Base-by-base conservation (phyloP, 2,888 invertebrate genomes). In the Philhelius pedissequus region DNA sequence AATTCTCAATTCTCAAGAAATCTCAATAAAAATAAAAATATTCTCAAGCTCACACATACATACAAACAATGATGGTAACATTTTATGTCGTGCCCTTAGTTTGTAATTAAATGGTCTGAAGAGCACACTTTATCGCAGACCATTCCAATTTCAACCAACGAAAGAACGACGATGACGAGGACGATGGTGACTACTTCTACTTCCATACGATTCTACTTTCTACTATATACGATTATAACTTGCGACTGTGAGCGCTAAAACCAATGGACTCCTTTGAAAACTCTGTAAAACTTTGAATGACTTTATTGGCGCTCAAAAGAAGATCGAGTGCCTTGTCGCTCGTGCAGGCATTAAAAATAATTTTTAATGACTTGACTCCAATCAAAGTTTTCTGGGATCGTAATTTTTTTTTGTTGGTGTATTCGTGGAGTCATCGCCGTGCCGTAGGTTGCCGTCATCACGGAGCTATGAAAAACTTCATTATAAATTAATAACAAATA, bases 31-130 rank as follows among this genome's bases (percentile, higher is more conserved):
- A 64, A 25, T n/a, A 45, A 45, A 64, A 62, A 40, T 15, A 25
- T n/a, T n/a, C n/a, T n/a, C n/a, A n/a, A n/a, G n/a, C 4, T 25
- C 13, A 15, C 60, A 43, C 15, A 43, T 27, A 62, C 3, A n/a
- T 5, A 38, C 15, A 30, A 15, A 15, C 56, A 40, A 43, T 40
- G 20, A 50, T 64, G 56, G 64, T 74, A 69, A 48, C 54, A 18
- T 73, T 74, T 78, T 73, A 69, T 73, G 32, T 22, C 68, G 32
- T 22, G 9, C 35, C 56, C 18, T 48, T 48, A 69, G 52, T 73
- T 74, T 50, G 69, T 78, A 78, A 83, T 83, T 78, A 83, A 83
- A 78, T 74, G 73, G 56, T 74, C 50, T 60, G 73, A 56, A 62
- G 68, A 74, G 78, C 56, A 35, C 40, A 78, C 73, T 83, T 78